phyloP scores from a whole-genome alignment of 2,888 invertebrate species.

The Odiellus spinosus region DNA sequence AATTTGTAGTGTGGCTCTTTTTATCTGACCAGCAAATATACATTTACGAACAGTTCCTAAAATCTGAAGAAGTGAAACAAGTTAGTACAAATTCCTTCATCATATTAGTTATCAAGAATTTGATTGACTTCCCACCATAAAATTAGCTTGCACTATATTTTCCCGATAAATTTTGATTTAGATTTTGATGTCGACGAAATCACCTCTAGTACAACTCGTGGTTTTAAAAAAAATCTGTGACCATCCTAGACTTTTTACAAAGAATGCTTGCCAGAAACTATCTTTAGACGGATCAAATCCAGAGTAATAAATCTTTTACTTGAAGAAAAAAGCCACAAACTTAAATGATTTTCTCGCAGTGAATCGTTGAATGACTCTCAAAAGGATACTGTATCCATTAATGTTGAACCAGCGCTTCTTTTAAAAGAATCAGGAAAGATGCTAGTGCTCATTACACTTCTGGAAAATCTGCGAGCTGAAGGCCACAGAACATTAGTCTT shows the following conservation, averaged over 20 bases:
- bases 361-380: too few species aligned
- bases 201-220: slow-evolving; percentile 31
- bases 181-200: slow-evolving; percentile 29
- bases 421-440: slow-evolving; percentile 31
- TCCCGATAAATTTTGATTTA: too few species aligned
- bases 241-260: slow-evolving; percentile 32
- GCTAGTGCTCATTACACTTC: slow-evolving; percentile 26
- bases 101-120: too few species aligned
- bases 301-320: too few species aligned
- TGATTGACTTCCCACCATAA: too few species aligned
- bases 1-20: slow-evolving; percentile 32
- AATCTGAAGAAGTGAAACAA: slow-evolving; percentile 29
- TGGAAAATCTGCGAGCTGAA: slow-evolving; percentile 24
- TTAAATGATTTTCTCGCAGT: too few species aligned
- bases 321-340: too few species aligned
- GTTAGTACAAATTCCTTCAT: slow-evolving; percentile 20
- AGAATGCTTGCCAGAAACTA: slow-evolving; percentile 28
- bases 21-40: slow-evolving; percentile 28
- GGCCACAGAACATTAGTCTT: slow-evolving; percentile 32
- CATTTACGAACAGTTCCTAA: slow-evolving; percentile 30
- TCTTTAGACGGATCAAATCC: slow-evolving; percentile 22
- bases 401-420: slow-evolving; percentile 13
- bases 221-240: slow-evolving; percentile 35
- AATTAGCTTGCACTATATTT: too few species aligned
- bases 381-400: too few species aligned